Evolutionary conservation across 23 tunicate species (phyloP).

Genomic region (Oikopleura vanhoeffeni): DNA sequence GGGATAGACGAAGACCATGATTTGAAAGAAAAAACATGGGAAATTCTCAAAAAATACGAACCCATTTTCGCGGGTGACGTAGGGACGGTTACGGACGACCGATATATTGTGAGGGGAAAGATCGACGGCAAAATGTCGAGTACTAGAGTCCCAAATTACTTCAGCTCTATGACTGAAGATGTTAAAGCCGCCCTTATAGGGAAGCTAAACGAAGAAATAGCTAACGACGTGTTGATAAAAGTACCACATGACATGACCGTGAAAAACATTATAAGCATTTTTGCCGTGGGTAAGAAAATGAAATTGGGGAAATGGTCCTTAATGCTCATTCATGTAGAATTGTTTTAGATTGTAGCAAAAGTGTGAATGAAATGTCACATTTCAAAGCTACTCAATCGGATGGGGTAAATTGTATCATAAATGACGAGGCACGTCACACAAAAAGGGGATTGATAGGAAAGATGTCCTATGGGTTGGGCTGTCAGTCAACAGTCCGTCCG

Average conservation of each 20-base stretch:
- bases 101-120: not conserved
- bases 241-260: not conserved
- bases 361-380: not conserved
- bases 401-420: not conserved
- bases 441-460: not conserved
- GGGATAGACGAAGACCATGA: not conserved
- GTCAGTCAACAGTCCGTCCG: not conserved
- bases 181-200: not conserved
- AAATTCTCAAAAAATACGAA: not conserved
- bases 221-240: not conserved
- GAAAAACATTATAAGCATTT: not conserved
- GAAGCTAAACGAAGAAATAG: not conserved
- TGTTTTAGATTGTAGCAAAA: not conserved
- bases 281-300: not conserved
- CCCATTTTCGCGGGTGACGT: not conserved
- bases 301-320: not conserved
- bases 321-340: not conserved
- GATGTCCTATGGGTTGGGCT: constrained; percentile 5
- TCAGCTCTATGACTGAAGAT: not conserved
- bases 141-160: not conserved
- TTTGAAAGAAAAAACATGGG: not conserved
- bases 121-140: not conserved
- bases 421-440: not conserved
- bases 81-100: not conserved
- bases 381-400: not conserved